Percentiles rank a stretch among this genome's conserved stretches.
phyloP scores from a whole-genome alignment of 2,113 vertebrate species.

The Gulo gulo region DNA sequence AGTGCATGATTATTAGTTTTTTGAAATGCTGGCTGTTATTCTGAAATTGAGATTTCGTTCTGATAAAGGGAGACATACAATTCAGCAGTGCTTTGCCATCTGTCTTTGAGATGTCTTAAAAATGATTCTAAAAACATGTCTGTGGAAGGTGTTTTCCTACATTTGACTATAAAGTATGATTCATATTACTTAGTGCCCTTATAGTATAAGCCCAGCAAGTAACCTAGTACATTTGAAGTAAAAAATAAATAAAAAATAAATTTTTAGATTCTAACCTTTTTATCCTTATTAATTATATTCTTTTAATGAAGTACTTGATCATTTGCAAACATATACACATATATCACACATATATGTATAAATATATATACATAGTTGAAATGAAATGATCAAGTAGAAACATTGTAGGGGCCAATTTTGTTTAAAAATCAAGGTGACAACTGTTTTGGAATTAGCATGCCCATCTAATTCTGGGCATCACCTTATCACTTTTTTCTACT shows the following conservation, averaged over 20 bases:
- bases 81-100: not conserved
- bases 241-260: constrained; percentile 20
- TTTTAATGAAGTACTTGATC: constrained; percentile 24
- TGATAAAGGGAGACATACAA: not conserved
- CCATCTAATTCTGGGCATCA: not conserved
- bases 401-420: not conserved
- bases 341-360: not conserved
- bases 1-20: not conserved
- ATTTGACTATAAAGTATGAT: constrained; percentile 4
- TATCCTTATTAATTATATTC: not conserved
- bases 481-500: constrained; percentile 22
- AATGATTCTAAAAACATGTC: constrained; percentile 27
- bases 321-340: not conserved
- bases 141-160: not conserved
- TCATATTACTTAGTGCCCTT: not conserved
- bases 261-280: constrained; percentile 23
- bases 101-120: not conserved
- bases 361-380: not conserved
- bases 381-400: not conserved
- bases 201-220: not conserved
- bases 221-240: constrained; percentile 11
- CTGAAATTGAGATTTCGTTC: constrained; percentile 29
- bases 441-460: not conserved
- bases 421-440: not conserved
- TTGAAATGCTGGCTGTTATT: constrained; percentile 4